phyloP scores from a whole-genome alignment of 1,140 invertebrate genomes.

The Meteorus sp. region DNA sequence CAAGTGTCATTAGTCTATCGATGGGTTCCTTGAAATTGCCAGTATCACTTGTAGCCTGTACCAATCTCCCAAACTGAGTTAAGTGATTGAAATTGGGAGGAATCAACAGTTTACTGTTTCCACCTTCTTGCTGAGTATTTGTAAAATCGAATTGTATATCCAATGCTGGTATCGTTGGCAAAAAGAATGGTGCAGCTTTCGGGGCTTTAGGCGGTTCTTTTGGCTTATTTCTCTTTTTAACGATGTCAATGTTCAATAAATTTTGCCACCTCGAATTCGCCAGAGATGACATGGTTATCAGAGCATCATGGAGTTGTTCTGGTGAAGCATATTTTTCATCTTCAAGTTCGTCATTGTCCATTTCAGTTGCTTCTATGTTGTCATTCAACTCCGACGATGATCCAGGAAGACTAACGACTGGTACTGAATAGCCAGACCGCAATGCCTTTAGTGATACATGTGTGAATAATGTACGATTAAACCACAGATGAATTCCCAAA shows the following conservation, averaged over 20 bases:
- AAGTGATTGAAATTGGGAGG: conserved; percentile 65
- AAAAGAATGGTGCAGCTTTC: conserved; percentile 91
- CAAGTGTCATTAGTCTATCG: conserved; percentile 76
- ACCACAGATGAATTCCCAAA: conserved; percentile 92
- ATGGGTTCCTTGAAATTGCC: conserved; percentile 65
- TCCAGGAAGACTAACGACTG: conserved; percentile 65
- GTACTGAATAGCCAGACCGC: conserved; percentile 62
- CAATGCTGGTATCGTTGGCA: conserved; percentile 86
- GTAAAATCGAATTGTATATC: conserved; percentile 80
- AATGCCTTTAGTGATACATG: conserved; percentile 79
- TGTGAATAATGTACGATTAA: conserved; percentile 83
- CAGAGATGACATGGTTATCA: conserved; percentile 85
- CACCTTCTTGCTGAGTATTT: conserved; percentile 49
- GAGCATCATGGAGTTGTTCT: conserved; percentile 76
- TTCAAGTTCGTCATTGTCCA: conserved; percentile 55
- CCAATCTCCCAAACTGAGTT: conserved; percentile 67
- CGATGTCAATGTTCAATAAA: conserved; percentile 85
- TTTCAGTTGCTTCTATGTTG: conserved; percentile 40
- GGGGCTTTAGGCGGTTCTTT: conserved; percentile 78
- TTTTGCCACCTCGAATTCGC: conserved; percentile 92
- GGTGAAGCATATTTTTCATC: conserved; percentile 73
- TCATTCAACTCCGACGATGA: conserved; percentile 43
- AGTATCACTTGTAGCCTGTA: conserved; percentile 54
- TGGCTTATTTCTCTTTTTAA: conserved; percentile 91
- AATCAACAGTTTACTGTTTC: conserved; percentile 59